Conservation (phyloP, 2,797 vertebrate species). For the Argentina silus region DNA sequence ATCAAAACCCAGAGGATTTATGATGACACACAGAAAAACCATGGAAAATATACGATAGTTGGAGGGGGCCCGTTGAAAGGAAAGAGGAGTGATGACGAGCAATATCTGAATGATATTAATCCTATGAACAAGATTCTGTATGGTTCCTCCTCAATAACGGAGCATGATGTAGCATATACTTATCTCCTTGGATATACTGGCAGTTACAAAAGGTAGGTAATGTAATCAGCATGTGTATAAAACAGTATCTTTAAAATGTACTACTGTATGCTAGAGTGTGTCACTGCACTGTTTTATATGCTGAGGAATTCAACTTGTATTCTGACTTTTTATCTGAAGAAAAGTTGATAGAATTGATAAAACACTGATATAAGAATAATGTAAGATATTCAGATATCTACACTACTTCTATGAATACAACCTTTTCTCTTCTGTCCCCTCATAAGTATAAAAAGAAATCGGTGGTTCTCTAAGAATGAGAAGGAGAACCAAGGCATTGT, state of each 20-base stretch:
- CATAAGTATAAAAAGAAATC: slow-evolving; percentile 13
- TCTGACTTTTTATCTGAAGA: no score
- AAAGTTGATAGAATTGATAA: not conserved
- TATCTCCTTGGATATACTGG: slow-evolving; percentile 34
- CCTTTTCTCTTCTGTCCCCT: slow-evolving; percentile 8
- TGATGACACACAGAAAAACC: slow-evolving; percentile 12
- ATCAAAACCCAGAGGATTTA: slow-evolving; percentile 30
- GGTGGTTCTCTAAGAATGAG: not conserved
- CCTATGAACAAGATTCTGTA: slow-evolving; percentile 3
- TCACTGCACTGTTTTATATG: not conserved
- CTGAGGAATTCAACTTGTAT: no score
- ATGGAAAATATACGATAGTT: slow-evolving; percentile 27
- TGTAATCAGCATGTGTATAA: not conserved
- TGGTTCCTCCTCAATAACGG: not conserved
- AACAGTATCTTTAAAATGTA: not conserved
- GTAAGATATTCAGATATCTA: not conserved
- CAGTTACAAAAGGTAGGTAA: slow-evolving; percentile 21
- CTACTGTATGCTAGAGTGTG: no score
- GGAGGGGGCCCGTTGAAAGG: not conserved
- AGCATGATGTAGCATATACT: not conserved
- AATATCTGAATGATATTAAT: slow-evolving; percentile 8
- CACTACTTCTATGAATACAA: not conserved
- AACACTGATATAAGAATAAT: not conserved
- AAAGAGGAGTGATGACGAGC: not conserved
- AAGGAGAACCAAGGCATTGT: not conserved